Base-by-base conservation (phyloP, 2,888 invertebrate genomes). In the Pycnomerus fuliginosus region DNA sequence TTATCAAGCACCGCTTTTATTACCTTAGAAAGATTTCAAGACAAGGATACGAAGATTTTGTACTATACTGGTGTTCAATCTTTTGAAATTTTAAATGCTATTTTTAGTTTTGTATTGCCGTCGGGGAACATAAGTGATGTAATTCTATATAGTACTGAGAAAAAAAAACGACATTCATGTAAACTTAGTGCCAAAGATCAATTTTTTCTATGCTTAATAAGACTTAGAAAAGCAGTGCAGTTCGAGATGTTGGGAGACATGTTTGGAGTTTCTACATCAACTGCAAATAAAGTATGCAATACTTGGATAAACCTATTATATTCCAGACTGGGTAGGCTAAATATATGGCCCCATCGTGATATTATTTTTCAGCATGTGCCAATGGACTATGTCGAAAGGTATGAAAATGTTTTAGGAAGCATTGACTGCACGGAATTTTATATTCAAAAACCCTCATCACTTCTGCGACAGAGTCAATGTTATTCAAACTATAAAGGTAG, bases 401-500 rank as follows among this genome's bases (percentile, higher is more conserved):
- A 35, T 10, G 13, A 23, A 5, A 49, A 52, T 16, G 44, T 53
- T 2, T 23, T 53, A 3, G 53, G 50, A 13, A 48, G 51, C 23
- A 38, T 43, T 28, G 51, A 54, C 25, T 44, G 44, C 31, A 44
- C 44, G 7, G 44, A 44, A 40, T 51, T 54, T 11, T 15, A 23
- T 8, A 40, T 53, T 11, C 44, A 54, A 40, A 37, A 32, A 31
- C 38, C 50, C 7, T 43, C 44, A 13, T 53, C 50, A 34, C 22
- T 49, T 11, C 40, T 20, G 5, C 48, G 50, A 39, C 35, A 44
- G 16, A 12, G 33, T 5, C 30, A 30, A 13, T 48, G 43, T 28
- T 52, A 44, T 42, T 53, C 51, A 3, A 23, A 47, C 34, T 50
- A 56, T 32, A 51, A 53, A 25, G 20, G 44, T 2, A 24, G 11